phyloP scores from a whole-genome alignment of 37 sponge, comb jelly and placozoan species.

The Aphrocallistes beatrix region DNA sequence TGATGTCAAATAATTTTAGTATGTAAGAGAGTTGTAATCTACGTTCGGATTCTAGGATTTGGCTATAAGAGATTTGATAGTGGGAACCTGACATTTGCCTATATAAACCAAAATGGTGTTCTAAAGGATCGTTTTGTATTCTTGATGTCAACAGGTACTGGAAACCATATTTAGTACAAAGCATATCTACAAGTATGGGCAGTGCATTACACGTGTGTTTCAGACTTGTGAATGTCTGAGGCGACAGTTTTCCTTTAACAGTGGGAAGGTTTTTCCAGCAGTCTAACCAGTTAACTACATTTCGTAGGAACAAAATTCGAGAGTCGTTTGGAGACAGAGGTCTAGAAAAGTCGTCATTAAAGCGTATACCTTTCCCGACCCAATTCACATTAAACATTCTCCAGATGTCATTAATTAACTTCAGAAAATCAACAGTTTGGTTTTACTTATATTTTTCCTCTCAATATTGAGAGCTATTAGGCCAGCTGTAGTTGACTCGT shows the following conservation, averaged over 20 bases:
- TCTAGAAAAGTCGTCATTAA: neutral
- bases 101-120: too few relatives aligned
- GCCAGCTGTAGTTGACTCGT: neutral
- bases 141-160: conserved; percentile 12
- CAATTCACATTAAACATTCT: conserved; percentile 5
- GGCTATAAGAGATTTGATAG: too few relatives aligned
- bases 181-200: neutral
- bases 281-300: conserved; percentile 14
- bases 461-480: neutral
- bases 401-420: neutral
- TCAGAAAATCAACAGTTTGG: conserved; percentile 17
- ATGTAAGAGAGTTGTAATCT: too few relatives aligned
- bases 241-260: conserved; percentile 6
- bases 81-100: too few relatives aligned
- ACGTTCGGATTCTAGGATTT: too few relatives aligned
- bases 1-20: too few relatives aligned
- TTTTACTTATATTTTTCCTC: neutral
- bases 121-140: neutral
- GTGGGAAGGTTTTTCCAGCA: conserved; percentile 1
- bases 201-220: neutral
- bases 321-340: neutral
- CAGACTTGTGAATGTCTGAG: neutral
- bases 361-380: conserved; percentile 2
- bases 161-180: conserved; percentile 15
- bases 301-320: neutral